These are phyloP conservation scores for Laticauda laticaudata DNA, from an alignment of 2,113 vertebrate genomes.

Conservation along the genomic window DNA sequence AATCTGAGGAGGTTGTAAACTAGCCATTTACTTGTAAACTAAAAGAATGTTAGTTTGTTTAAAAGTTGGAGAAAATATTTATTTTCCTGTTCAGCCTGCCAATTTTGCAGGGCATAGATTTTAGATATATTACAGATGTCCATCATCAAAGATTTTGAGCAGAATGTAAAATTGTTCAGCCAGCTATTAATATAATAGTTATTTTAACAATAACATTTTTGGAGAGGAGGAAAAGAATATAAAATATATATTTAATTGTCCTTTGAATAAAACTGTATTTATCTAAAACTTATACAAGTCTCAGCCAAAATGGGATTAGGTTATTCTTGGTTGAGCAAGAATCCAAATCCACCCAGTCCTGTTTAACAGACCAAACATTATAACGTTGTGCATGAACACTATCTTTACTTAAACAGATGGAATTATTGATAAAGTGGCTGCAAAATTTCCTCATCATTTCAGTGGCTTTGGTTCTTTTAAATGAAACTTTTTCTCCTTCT, in stretches of 20 bases:
- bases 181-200: neutral
- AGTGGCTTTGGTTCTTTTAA: constrained; percentile 1
- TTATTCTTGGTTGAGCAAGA: neutral
- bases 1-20: neutral
- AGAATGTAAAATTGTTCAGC: neutral
- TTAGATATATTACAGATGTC: neutral
- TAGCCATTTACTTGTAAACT: neutral
- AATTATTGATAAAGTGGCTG: neutral
- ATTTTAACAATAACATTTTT: neutral
- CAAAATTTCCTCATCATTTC: neutral
- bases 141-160: neutral
- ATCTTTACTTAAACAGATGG: neutral
- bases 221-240: neutral
- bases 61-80: neutral
- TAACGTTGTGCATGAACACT: neutral
- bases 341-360: neutral
- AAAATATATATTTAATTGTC: neutral
- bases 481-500: neutral
- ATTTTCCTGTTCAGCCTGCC: neutral
- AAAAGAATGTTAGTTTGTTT: neutral
- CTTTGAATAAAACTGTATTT: fast-evolving
- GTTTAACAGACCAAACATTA: neutral
- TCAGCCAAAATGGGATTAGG: neutral
- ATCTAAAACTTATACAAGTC: neutral
- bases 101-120: neutral